phyloP scores from a whole-genome alignment of 2,888 invertebrate species.

The Scaptomyza cyrtandrae region DNA sequence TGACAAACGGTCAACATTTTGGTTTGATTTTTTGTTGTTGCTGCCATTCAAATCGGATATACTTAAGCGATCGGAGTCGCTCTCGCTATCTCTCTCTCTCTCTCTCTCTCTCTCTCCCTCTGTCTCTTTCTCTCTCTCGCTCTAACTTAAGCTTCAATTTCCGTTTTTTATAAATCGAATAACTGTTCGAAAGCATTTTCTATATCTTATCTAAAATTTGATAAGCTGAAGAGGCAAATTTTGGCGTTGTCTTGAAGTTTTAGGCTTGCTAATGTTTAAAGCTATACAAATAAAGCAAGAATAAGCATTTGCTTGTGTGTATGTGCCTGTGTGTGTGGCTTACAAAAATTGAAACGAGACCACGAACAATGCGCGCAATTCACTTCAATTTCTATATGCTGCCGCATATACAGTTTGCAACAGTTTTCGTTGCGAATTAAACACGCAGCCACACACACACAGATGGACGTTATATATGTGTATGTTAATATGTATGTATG shows the following conservation, averaged over 20 bases:
- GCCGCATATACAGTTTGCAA: constrained; percentile 59
- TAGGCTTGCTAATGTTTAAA: constrained; percentile 25
- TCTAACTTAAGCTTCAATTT: constrained; percentile 29
- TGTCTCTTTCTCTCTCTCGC: too few relatives aligned
- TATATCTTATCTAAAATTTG: constrained; percentile 47
- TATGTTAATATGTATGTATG: background rate
- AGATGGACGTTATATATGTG: constrained; percentile 12
- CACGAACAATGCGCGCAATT: constrained; percentile 73
- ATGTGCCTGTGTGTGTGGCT: constrained; percentile 36
- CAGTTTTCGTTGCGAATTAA: constrained; percentile 73
- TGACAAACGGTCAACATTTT: constrained; percentile 33
- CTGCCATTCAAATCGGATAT: constrained; percentile 38
- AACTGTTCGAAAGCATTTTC: constrained; percentile 21
- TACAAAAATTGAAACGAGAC: constrained; percentile 30
- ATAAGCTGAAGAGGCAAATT: constrained; percentile 32
- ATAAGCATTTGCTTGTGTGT: constrained; percentile 16
- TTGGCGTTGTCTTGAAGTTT: constrained; percentile 16
- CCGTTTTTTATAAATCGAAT: constrained; percentile 24
- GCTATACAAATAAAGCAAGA: constrained; percentile 32
- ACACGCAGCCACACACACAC: constrained; percentile 57
- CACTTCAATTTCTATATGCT: constrained; percentile 57
- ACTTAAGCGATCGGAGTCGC: too few relatives aligned
- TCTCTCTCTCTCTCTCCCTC: background rate
- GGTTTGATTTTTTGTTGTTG: constrained; percentile 1
- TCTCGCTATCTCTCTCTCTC: background rate